Conservation (phyloP, 2,797 vertebrate genomes). For the Staurois parvus region DNA sequence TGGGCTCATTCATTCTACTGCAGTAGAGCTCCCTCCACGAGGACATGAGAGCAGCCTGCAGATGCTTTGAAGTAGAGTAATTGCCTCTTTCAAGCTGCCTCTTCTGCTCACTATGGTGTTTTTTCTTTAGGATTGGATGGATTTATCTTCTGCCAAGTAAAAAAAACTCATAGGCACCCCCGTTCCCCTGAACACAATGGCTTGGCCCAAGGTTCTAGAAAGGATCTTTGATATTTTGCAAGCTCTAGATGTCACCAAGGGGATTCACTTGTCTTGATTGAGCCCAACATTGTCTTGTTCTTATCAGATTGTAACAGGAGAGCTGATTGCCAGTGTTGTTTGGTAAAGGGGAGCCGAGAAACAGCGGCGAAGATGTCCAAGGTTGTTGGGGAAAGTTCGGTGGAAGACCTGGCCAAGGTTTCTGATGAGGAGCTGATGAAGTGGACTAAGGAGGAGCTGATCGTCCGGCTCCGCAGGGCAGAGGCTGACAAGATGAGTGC, state of each 20-base stretch:
- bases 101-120: constrained; percentile 27
- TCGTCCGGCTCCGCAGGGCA: constrained; percentile 87
- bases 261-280: constrained; percentile 26
- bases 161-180: constrained; percentile 10
- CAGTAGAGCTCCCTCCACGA: constrained; percentile 10
- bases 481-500: constrained; percentile 94
- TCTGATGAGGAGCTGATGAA: constrained; percentile 90
- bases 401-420: constrained; percentile 90
- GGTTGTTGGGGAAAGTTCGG: constrained; percentile 72
- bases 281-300: constrained; percentile 14
- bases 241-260: constrained; percentile 35
- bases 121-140: neutral
- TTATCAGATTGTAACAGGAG: neutral
- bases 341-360: neutral
- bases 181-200: constrained; percentile 13
- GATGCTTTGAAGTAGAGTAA: constrained; percentile 52
- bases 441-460: constrained; percentile 93
- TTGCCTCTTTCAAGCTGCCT: constrained; percentile 48
- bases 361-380: constrained; percentile 78
- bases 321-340: neutral
- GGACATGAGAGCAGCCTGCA: constrained; percentile 43
- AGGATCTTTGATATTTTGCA: constrained; percentile 14
- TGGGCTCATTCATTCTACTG: constrained; percentile 8
- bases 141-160: constrained; percentile 9
- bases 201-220: constrained; percentile 25